These are phyloP conservation scores for Ceratitis capitata DNA, from an alignment of 1,140 invertebrate genomes.

Conservation along the genomic window DNA sequence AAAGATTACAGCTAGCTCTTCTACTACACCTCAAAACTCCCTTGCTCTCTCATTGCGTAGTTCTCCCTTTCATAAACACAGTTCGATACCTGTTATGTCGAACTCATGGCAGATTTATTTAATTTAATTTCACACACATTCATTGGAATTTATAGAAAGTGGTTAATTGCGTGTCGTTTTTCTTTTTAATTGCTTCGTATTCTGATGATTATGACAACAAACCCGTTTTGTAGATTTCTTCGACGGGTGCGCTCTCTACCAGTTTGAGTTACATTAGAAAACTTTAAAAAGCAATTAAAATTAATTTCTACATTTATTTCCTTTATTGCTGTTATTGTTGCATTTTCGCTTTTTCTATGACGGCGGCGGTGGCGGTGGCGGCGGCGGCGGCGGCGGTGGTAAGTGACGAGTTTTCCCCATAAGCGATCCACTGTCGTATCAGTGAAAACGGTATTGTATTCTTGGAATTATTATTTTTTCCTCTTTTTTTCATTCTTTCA, in stretches of 20 bases:
- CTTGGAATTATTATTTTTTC: background rate
- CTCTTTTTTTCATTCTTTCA: background rate
- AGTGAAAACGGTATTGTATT: background rate
- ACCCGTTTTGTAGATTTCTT: background rate
- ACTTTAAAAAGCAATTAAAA: background rate
- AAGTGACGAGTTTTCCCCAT: background rate
- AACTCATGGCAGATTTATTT: background rate
- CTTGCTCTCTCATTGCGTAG: background rate
- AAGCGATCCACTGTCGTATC: background rate
- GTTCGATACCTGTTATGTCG: background rate
- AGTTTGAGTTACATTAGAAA: background rate
- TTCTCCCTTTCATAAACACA: background rate
- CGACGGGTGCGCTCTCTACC: background rate
- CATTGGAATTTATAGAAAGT: constrained; percentile 8
- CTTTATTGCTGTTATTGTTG: background rate
- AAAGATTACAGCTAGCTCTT: no score
- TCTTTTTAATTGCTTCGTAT: background rate
- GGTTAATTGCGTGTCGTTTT: background rate
- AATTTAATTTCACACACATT: background rate
- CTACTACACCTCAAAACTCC: no score
- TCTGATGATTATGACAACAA: constrained; percentile 1
- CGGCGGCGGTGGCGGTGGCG: no score
- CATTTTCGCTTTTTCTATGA: no score
- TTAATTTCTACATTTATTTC: background rate
- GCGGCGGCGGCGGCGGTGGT: no score